Evolutionary conservation across 2,113 vertebrate genomes (phyloP).

Genomic region (Antigone vipio): DNA sequence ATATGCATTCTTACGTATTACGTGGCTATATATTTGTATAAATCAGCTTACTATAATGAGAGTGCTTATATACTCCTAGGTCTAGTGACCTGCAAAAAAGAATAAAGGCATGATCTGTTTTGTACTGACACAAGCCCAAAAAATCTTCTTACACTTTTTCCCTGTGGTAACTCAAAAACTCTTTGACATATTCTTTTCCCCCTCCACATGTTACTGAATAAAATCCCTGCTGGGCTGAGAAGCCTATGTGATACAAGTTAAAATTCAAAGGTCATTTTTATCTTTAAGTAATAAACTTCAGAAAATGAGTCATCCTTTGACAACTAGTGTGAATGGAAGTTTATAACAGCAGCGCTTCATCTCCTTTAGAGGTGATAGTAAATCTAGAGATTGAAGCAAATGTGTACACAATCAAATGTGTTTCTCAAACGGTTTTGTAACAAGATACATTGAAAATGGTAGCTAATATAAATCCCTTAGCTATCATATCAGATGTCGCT

Average conservation of each 20-base stretch:
- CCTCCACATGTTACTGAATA: background rate
- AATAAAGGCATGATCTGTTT: background rate
- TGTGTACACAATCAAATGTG: background rate
- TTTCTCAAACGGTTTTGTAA: background rate
- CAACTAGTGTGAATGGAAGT: conserved; percentile 1
- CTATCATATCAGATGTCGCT: background rate
- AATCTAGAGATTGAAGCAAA: background rate
- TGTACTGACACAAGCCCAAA: background rate
- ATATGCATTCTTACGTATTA: background rate
- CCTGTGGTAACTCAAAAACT: background rate
- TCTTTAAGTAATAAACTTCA: background rate
- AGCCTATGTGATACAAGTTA: background rate
- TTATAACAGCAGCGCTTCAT: background rate
- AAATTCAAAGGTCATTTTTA: conserved; percentile 20
- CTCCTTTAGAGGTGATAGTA: background rate
- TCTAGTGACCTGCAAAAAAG: background rate
- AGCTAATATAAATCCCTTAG: background rate
- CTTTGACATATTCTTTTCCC: background rate
- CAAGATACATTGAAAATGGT: background rate
- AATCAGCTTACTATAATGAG: background rate
- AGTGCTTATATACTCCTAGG: background rate
- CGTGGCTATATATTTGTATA: background rate
- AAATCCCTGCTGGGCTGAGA: background rate
- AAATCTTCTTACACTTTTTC: background rate
- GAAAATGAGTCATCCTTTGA: conserved; percentile 3